Conservation (phyloP, 1,140 invertebrate species). For the Pogonus chalceus region DNA sequence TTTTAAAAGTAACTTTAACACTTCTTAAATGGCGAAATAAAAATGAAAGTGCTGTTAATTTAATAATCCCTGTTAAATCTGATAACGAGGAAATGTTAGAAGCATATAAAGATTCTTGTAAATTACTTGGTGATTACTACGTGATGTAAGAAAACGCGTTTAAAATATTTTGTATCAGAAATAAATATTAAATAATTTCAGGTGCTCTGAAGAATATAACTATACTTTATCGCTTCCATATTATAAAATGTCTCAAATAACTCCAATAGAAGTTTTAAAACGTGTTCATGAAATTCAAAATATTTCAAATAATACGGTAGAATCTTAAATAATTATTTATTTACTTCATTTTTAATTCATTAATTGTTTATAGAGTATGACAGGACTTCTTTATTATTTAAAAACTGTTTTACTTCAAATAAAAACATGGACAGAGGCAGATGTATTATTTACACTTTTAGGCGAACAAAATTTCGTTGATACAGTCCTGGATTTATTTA, state of each 20-base stretch:
- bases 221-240: conserved; percentile 48
- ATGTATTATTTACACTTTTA: conserved; percentile 31
- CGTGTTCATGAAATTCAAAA: conserved; percentile 34
- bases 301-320: conserved; percentile 25
- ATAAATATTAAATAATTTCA: no score
- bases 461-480: conserved; percentile 42
- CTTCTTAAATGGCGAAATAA: conserved; percentile 29
- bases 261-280: conserved; percentile 38
- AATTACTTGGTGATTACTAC: conserved; percentile 53
- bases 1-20: conserved; percentile 42
- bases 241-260: conserved; percentile 47
- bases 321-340: background rate
- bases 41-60: conserved; percentile 17
- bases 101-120: conserved; percentile 48
- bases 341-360: background rate
- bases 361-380: conserved; percentile 25
- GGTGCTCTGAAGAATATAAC: conserved; percentile 33
- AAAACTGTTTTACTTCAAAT: conserved; percentile 37
- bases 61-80: conserved; percentile 22
- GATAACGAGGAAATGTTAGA: conserved; percentile 38
- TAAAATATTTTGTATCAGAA: no score
- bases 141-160: no score
- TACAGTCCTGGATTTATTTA: conserved; percentile 35
- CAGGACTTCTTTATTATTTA: conserved; percentile 44
- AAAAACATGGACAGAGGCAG: conserved; percentile 36